Percentiles rank a stretch among this genome's conserved stretches.
phyloP scores from a whole-genome alignment of 2,888 invertebrate genomes.

The Ecliptopera silaceata region DNA sequence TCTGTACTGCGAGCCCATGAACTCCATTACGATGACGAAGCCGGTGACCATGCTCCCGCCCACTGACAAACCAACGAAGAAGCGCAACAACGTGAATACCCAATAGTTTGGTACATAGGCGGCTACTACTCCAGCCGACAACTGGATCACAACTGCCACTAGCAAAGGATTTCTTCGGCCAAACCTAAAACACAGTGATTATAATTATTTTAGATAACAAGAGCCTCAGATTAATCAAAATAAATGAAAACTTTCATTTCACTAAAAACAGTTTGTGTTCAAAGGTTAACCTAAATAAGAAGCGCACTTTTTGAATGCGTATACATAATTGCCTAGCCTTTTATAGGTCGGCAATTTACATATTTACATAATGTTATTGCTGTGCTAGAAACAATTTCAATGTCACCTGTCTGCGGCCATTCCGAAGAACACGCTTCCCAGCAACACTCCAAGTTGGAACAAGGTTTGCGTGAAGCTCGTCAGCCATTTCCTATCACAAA shows the following conservation, averaged over 20 bases:
- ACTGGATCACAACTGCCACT: constrained; percentile 87
- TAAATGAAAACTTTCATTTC: too few species aligned
- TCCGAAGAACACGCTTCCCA: constrained; percentile 89
- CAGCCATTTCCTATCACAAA: constrained; percentile 85
- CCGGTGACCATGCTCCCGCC: constrained; percentile 91
- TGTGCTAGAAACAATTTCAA: constrained; percentile 7
- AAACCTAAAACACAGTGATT: constrained; percentile 80
- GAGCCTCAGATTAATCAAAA: too few species aligned
- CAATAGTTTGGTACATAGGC: constrained; percentile 85
- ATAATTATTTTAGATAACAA: too few species aligned
- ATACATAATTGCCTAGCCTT: constrained; percentile 1
- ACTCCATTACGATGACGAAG: constrained; percentile 86
- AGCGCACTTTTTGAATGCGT: background rate
- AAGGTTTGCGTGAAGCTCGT: constrained; percentile 88
- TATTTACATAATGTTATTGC: background rate
- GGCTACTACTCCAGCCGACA: constrained; percentile 86
- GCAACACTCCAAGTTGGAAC: constrained; percentile 88
- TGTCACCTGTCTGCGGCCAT: constrained; percentile 89
- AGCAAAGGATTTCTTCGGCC: constrained; percentile 89
- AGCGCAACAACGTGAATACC: constrained; percentile 85
- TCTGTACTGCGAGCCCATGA: constrained; percentile 83
- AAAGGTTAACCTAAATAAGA: background rate
- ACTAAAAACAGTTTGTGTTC: too few species aligned
- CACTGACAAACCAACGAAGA: constrained; percentile 88
- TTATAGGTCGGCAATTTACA: background rate